Conservation (phyloP, 2,113 vertebrate genomes). For the Lepisosteus oculatus region DNA sequence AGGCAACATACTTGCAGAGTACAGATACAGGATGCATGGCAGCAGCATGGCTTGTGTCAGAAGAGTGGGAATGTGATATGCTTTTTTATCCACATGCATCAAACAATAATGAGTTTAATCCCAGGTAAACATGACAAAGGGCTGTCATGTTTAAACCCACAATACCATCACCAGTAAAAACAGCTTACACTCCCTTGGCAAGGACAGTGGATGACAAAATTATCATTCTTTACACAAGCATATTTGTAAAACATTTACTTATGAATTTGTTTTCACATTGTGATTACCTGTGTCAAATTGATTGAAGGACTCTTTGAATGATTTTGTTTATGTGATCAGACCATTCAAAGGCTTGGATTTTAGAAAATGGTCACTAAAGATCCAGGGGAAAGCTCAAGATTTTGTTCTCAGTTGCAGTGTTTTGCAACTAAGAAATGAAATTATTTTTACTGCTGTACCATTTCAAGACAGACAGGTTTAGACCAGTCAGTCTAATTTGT, state of each 20-base stretch:
- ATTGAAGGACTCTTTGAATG: background rate
- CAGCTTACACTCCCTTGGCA: background rate
- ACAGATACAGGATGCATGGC: constrained; percentile 3
- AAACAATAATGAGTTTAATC: constrained; percentile 27
- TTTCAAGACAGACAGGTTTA: no score
- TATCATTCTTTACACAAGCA: background rate
- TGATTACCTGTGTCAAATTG: background rate
- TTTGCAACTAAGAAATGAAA: no score
- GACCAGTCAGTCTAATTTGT: no score
- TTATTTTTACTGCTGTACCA: no score
- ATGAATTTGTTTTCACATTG: no score
- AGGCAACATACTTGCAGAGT: background rate
- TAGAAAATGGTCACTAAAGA: background rate
- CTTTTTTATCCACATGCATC: constrained; percentile 34
- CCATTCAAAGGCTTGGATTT: no score
- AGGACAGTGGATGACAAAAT: background rate
- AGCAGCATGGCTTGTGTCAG: constrained; percentile 12
- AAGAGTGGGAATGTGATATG: background rate
- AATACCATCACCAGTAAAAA: no score
- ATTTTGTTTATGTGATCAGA: background rate
- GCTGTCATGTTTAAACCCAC: constrained; percentile 11
- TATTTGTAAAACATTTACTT: no score
- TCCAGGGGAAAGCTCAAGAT: background rate
- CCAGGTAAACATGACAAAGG: constrained; percentile 9
- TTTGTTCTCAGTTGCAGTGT: constrained; percentile 13